A percentile compares a stretch with the other conserved stretches of the same genome.
These are phyloP conservation scores for Leuctra nigra DNA, from an alignment of 2,888 invertebrate genomes.

Conservation along the genomic window DNA sequence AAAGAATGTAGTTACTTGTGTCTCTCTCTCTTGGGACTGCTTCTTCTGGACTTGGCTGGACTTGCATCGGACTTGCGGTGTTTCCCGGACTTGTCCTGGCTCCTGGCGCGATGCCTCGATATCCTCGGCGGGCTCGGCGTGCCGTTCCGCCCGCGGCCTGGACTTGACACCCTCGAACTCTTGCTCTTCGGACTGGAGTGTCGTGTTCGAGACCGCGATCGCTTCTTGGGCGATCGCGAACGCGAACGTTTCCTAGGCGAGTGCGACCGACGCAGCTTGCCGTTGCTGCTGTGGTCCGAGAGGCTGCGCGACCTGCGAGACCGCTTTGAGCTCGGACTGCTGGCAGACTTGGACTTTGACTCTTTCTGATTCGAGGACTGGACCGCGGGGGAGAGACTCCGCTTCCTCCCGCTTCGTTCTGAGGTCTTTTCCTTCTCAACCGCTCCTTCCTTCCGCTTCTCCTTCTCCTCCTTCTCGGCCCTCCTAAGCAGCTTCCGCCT, in stretches of 20 bases:
- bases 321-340: not conserved
- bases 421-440: slow-evolving; percentile 25
- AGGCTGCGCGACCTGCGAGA: not conserved
- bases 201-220: not conserved
- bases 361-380: not conserved
- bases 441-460: slow-evolving; percentile 27
- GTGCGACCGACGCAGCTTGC: not conserved
- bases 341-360: not conserved
- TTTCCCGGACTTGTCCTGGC: not conserved
- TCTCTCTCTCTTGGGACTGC: too few species aligned
- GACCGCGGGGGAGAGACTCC: not conserved
- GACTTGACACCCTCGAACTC: not conserved
- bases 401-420: not conserved
- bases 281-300: not conserved
- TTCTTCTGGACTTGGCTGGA: too few species aligned
- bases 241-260: too few species aligned
- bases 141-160: not conserved
- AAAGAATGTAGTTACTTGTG: too few species aligned
- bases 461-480: slow-evolving; percentile 41
- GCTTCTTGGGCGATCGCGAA: not conserved
- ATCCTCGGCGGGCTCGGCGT: not conserved
- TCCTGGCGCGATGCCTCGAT: not conserved
- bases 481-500: slow-evolving; percentile 81
- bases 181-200: not conserved
- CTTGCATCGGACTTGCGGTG: too few species aligned